Base-by-base conservation (phyloP, 2,888 invertebrate genomes). In the Lasius fuliginosus region DNA sequence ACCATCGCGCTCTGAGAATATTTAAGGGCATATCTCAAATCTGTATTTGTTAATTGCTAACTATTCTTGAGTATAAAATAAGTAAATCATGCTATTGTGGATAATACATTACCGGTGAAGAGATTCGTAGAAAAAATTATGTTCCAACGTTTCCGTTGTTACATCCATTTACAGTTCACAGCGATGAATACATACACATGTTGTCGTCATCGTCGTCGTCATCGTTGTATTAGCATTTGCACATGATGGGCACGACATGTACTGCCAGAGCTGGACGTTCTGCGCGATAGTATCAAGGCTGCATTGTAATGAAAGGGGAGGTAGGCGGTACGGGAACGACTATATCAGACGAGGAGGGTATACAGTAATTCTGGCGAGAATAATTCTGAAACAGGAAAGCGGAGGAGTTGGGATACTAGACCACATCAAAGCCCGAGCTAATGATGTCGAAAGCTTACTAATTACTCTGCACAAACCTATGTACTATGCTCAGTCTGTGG, bases 361-460 rank as follows among this genome's bases (percentile, higher is more conserved):
- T 90, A 87, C 88, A 90, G 91, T 89, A 91, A 89, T 88, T 88
- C 88, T 86, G 87, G 85, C 85, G 88, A 87, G 88, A 86, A 91
- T 90, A 90, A 90, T 90, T 87, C 89, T 86, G 89, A 89, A 86
- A 90, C 87, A 86, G 69, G 86, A 86, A 90, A 82, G 79, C 56
- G 82, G 84, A 88, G 87, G 88, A 91, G 87, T 85, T 87, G 85
- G 86, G 86, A 84, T 82, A 77, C 86, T 86, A 92, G 88, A 89
- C 92, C 92, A 91, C 92, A 92, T 92, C 93, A 92, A 93, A 93
- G 93, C 91, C 87, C 84, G 85, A 89, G 90, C 92, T 92, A 92
- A 92, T 92, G 92, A 92, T 91, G 92, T 92, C 91, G 92, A 92
- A 93, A 93, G 93, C 93, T 89, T 87, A 88, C 92, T 92, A 92